Evolutionary conservation across 2,888 invertebrate genomes (phyloP).

Genomic region (Acanthoscelides obtectus): DNA sequence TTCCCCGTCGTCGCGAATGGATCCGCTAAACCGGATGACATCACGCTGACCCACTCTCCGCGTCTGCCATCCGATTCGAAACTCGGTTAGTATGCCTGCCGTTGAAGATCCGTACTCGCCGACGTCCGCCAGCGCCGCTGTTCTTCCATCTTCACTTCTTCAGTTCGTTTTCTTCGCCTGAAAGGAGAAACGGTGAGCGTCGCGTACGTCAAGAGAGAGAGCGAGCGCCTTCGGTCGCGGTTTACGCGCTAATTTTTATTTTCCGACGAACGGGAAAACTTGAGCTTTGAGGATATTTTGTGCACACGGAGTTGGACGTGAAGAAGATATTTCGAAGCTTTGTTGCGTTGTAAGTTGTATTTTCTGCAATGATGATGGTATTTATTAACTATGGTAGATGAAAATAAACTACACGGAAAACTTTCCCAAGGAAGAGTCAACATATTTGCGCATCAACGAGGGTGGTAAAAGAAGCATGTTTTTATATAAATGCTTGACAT

Average conservation of each 20-base stretch:
- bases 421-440: no score
- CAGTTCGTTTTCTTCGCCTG: neutral
- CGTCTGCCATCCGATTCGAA: neutral
- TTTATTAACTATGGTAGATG: no score
- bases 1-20: neutral
- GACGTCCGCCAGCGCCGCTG: neutral
- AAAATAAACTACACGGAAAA: no score
- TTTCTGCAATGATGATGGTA: neutral
- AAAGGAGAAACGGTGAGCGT: neutral
- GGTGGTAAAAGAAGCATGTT: no score
- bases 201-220: neutral
- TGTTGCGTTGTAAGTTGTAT: neutral
- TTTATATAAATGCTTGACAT: no score
- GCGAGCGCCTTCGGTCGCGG: neutral
- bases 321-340: neutral
- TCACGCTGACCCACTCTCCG: neutral
- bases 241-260: neutral
- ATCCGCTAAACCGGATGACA: neutral
- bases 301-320: neutral
- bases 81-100: neutral
- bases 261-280: neutral
- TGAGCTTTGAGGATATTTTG: neutral
- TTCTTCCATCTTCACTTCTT: neutral
- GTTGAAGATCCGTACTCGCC: neutral
- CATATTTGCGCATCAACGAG: no score